phyloP scores from a whole-genome alignment of 2,113 vertebrate genomes.

The Anguilla rostrata region DNA sequence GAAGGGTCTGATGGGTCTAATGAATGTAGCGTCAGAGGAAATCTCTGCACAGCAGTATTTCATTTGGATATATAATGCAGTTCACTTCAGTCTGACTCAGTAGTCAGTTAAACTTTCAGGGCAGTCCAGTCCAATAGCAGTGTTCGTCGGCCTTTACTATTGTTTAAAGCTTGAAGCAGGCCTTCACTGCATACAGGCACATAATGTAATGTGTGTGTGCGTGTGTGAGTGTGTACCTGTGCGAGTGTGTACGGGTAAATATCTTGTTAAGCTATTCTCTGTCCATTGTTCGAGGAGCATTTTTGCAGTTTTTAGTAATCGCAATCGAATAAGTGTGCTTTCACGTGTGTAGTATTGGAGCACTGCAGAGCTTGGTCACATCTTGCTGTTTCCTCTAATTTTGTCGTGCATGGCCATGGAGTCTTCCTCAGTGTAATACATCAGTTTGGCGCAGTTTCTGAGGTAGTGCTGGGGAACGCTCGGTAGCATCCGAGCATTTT shows the following conservation, averaged over 20 bases:
- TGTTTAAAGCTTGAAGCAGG: slow-evolving; percentile 19
- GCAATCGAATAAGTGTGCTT: neutral
- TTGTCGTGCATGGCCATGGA: neutral
- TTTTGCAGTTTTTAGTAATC: neutral
- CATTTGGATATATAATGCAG: neutral
- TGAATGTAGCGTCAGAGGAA: neutral
- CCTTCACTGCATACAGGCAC: slow-evolving; percentile 1
- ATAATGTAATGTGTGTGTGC: neutral
- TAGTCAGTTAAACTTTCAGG: neutral
- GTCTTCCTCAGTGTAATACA: neutral
- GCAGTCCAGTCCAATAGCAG: neutral
- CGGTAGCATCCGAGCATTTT: neutral
- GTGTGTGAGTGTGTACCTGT: neutral
- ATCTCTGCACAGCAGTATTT: slow-evolving; percentile 8
- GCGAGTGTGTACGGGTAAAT: neutral
- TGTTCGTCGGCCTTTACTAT: slow-evolving; percentile 4
- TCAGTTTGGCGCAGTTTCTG: neutral
- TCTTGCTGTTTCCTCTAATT: neutral
- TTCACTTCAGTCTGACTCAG: neutral
- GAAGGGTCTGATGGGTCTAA: neutral
- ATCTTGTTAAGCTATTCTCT: neutral
- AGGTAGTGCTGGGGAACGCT: neutral
- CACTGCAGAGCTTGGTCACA: neutral
- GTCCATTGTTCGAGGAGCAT: neutral
- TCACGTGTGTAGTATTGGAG: neutral